Evolutionary conservation across 2,113 vertebrate genomes (phyloP).

Genomic region (Saguinus imperator): DNA sequence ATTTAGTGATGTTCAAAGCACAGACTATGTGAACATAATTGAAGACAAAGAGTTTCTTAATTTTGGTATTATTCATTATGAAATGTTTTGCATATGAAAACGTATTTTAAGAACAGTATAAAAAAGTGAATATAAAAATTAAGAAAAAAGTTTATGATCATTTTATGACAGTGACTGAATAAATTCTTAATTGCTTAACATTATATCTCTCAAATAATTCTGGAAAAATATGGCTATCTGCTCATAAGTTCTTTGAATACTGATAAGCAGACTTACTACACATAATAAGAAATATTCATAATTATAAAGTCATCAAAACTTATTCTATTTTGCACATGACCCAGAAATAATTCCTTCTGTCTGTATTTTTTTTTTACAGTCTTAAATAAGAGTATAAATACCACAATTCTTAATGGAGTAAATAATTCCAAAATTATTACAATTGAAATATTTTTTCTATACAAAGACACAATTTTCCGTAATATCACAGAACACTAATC

Average conservation of each 20-base stretch:
- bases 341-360: not conserved
- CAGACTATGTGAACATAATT: not conserved
- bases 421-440: constrained; percentile 18
- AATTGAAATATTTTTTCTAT: not conserved
- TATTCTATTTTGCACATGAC: not conserved
- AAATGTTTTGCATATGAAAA: not conserved
- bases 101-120: not conserved
- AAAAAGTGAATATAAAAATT: not conserved
- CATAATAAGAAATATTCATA: not conserved
- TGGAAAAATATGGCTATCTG: not conserved
- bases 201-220: not conserved
- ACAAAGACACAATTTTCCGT: not conserved
- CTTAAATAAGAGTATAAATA: not conserved
- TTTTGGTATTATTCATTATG: not conserved
- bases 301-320: not conserved
- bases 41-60: constrained; percentile 1
- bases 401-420: not conserved
- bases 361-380: not conserved
- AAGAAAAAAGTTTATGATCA: constrained; percentile 6
- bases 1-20: not conserved
- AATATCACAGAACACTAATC: not conserved
- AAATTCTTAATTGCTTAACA: not conserved
- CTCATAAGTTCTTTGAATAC: not conserved
- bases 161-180: not conserved
- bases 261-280: not conserved